Base-by-base conservation (phyloP, 1,140 invertebrate genomes). In the Brachionus paranguensis region DNA sequence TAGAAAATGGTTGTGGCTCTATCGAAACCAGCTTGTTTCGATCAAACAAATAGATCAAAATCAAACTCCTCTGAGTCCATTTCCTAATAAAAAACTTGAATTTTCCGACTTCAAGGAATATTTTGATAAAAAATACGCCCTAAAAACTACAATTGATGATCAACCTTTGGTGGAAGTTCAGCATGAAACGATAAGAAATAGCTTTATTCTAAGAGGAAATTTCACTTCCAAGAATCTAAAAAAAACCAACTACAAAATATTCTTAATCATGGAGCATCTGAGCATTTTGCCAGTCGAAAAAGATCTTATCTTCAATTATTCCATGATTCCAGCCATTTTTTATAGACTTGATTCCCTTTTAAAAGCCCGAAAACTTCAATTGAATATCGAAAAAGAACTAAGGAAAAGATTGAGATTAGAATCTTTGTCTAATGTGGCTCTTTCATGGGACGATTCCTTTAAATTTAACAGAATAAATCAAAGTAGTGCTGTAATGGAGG, bases 101-200 rank as follows among this genome's bases (percentile, higher is more conserved):
- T 27, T 37, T 27, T 5, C 20, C 0, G 64, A 81, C 29, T 81
- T 81, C 64, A 47, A 43, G 20, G 33, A 43, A 20, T 81, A 81
- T 14, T 81, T 81, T 37, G 43, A 81, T 14, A 12, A 41, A 17
- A 65, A 81, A 27, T 81, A 81, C 29, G 7, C 33, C 33, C 6
- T 81, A 3, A 37, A 68, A 41, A 81, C 64, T 11, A 3, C 14
- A 10, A n/a, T 41, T 41, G 24, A 43, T 24, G 6, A 64, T 5
- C 78, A 81, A 14, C 78, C 78, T 29, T 45, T 81, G 53, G 53
- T 81, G n/a, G 78, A 81, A 27, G 37, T 81, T 10, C 2, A 81
- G 12, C 12, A 60, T 33, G n/a, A 17, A 41, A 24, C 27, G 14
- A 43, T 29, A 1, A 81, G 60, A 45, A 45, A n/a, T 37, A 81